Evolutionary conservation across 2,797 vertebrate genomes (phyloP), one percentile per base, ranked within the genome.

Genomic region (Valencia hispanica): DNA sequence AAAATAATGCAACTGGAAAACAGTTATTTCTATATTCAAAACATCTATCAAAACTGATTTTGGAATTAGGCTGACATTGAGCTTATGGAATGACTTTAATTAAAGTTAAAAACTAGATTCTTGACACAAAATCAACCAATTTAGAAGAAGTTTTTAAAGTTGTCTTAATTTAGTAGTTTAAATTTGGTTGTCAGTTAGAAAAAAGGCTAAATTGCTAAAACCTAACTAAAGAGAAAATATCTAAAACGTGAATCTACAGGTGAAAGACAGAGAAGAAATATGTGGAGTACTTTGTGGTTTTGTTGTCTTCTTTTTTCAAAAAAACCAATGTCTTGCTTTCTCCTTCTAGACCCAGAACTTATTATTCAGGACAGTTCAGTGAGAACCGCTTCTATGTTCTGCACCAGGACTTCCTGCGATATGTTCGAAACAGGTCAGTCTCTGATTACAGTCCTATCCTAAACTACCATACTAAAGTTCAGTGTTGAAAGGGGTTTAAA

Each of bases 371-470:
- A 0, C 84, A 84, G 78, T 94, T 96, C 84, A 90, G 79, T 0
- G 59, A 96, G 81, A 93, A 92, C 25, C 93, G 61, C 18, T 97
- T 97, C 80, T 94, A 97, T 14, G 87, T 98, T 74, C 80, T 95
- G 78, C 96, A 98, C 79, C 97, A 96, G 15, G 97, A 98, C 87
- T 96, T 97, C 79, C 86, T 97, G 77, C 93, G 96, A 89, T 98
- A 97, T 25, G 73, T 96, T 27, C 95, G 95, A 73, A 98, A 97
- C 96, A 97, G 97, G 97, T 98, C 68, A 74, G 25, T 1, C 9
- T 66, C 15, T 4, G 25, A 20, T 70, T 1, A 36, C 7, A 47
- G 14, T 73, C 0, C 63, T 65, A 20, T 7, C 25, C 2, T n/a
- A n/a, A n/a, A n/a, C 20, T 25, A 9, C 9, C 57, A 6, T 61